These are phyloP conservation scores for Pseudomyrmex pallidus DNA, from an alignment of 1,140 invertebrate genomes.

Conservation along the genomic window DNA sequence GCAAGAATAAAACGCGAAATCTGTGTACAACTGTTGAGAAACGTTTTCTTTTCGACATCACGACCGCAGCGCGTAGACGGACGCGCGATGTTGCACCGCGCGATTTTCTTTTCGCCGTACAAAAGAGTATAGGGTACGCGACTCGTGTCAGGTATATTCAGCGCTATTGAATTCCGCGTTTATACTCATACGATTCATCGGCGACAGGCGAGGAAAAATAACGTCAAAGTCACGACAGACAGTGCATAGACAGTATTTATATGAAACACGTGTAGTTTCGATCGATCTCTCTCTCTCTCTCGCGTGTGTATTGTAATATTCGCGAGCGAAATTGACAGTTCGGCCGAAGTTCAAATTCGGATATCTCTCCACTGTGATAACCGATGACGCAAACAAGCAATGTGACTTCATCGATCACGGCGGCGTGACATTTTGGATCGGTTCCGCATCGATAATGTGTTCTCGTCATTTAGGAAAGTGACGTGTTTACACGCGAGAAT, in stretches of 20 bases:
- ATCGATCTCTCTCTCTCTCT: constrained; percentile 15
- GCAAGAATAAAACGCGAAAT: constrained; percentile 31
- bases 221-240: constrained; percentile 32
- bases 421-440: constrained; percentile 8
- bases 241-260: background rate
- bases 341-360: constrained; percentile 15
- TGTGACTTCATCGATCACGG: background rate
- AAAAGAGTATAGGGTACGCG: background rate
- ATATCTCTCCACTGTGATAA: constrained; percentile 10
- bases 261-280: constrained; percentile 41
- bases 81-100: background rate
- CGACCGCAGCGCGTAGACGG: background rate
- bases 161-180: constrained; percentile 4
- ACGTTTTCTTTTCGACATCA: background rate
- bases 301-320: constrained; percentile 29
- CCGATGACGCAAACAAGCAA: background rate
- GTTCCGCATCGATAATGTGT: background rate
- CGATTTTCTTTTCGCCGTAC: background rate
- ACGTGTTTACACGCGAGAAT: background rate
- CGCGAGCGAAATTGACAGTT: constrained; percentile 38
- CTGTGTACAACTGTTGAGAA: constrained; percentile 11
- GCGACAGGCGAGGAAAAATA: constrained; percentile 25
- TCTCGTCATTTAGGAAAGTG: background rate
- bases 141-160: constrained; percentile 1
- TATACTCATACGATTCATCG: constrained; percentile 1